A percentile compares a stretch with the other conserved stretches of the same genome.
These are phyloP conservation scores for Pelodiscus sinensis DNA, from an alignment of 2,113 vertebrate species.

Conservation along the genomic window DNA sequence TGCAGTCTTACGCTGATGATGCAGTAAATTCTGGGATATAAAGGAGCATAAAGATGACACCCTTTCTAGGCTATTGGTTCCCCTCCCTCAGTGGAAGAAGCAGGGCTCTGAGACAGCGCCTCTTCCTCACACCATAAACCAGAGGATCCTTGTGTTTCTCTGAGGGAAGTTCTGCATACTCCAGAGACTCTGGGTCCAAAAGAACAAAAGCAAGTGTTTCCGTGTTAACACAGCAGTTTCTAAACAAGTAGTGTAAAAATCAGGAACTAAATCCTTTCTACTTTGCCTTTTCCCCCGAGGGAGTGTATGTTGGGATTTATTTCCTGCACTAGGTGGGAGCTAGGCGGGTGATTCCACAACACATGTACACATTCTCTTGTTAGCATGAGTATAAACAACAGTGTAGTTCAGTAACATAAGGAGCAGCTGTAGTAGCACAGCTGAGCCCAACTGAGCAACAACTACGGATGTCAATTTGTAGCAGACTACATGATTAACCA, in stretches of 20 bases:
- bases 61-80: background rate
- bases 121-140: background rate
- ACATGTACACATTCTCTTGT: background rate
- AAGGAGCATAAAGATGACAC: background rate
- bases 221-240: background rate
- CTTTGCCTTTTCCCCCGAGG: background rate
- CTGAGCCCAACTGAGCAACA: background rate
- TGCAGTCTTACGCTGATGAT: no score
- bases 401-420: background rate
- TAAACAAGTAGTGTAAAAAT: background rate
- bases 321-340: background rate
- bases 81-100: no score
- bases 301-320: background rate
- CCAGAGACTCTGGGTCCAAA: background rate
- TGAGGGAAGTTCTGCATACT: background rate
- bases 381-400: background rate
- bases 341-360: no score
- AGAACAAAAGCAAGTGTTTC: background rate
- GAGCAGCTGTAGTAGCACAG: background rate
- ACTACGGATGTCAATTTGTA: no score
- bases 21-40: background rate
- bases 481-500: no score
- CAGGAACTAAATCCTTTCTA: background rate
- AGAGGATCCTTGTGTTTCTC: background rate
- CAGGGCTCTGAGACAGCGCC: no score